Conservation (phyloP, 1,140 invertebrate genomes). For the Prorops nasuta region DNA sequence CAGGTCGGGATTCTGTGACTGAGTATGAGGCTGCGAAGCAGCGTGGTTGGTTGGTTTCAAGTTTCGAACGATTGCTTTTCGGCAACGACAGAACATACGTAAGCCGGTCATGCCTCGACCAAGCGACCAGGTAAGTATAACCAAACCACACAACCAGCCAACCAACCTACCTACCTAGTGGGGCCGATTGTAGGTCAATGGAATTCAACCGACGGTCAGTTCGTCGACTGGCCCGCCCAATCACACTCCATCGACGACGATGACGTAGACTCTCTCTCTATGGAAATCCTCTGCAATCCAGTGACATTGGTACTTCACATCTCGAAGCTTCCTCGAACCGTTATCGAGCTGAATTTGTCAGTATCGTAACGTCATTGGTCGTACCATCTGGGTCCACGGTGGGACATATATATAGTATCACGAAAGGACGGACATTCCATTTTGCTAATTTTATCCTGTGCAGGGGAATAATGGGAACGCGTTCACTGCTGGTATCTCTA, state of each 20-base stretch:
- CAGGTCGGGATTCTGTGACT: background rate
- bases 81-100: slow-evolving; percentile 22
- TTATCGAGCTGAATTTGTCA: background rate
- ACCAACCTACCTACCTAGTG: slow-evolving; percentile 30
- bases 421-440: slow-evolving; percentile 7
- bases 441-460: background rate
- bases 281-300: background rate
- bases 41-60: background rate
- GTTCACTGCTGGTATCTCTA: slow-evolving; percentile 20
- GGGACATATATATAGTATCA: background rate
- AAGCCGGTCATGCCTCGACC: slow-evolving; percentile 34
- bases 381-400: no score
- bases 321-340: background rate
- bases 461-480: slow-evolving; percentile 21
- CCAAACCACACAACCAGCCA: slow-evolving; percentile 28
- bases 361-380: background rate
- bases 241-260: slow-evolving; percentile 12
- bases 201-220: slow-evolving; percentile 41
- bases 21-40: background rate
- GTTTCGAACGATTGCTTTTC: slow-evolving; percentile 27
- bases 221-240: slow-evolving; percentile 26
- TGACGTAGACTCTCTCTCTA: slow-evolving; percentile 5
- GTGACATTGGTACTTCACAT: background rate
- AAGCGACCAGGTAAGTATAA: no score
- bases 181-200: slow-evolving; percentile 49